A percentile compares a stretch with the other conserved stretches of the same genome.
These are phyloP conservation scores for Catharus bicknelli DNA, from an alignment of 2,113 vertebrate genomes.

Conservation along the genomic window DNA sequence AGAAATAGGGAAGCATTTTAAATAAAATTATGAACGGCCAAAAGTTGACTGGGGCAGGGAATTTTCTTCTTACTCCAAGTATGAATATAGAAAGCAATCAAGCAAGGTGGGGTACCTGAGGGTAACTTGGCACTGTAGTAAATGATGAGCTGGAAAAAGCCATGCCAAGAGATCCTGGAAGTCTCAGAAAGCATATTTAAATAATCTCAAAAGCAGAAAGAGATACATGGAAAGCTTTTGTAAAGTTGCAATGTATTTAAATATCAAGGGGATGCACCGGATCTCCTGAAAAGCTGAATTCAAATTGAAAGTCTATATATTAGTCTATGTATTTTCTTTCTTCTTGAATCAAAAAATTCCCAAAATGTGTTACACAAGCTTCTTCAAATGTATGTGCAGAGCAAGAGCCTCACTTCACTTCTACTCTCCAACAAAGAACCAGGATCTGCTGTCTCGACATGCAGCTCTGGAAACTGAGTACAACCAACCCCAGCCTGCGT, in stretches of 20 bases:
- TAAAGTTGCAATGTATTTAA: background rate
- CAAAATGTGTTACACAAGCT: background rate
- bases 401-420: background rate
- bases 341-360: background rate
- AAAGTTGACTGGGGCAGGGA: background rate
- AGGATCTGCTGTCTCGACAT: background rate
- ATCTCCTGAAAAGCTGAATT: background rate
- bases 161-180: background rate
- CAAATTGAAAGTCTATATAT: background rate
- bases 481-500: fast-evolving
- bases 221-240: background rate
- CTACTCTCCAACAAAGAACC: background rate
- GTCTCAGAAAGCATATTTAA: background rate
- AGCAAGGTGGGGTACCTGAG: background rate
- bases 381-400: background rate
- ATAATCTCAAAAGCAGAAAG: background rate
- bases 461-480: background rate
- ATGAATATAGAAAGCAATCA: background rate
- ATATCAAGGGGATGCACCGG: background rate
- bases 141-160: background rate
- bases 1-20: constrained; percentile 5
- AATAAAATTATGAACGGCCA: background rate
- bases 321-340: background rate
- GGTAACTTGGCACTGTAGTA: background rate
- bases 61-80: background rate